A percentile compares a stretch with the other conserved stretches of the same genome.
These are phyloP conservation scores for Zaprionus tsacasi DNA, from an alignment of 1,140 invertebrate genomes.

Conservation along the genomic window DNA sequence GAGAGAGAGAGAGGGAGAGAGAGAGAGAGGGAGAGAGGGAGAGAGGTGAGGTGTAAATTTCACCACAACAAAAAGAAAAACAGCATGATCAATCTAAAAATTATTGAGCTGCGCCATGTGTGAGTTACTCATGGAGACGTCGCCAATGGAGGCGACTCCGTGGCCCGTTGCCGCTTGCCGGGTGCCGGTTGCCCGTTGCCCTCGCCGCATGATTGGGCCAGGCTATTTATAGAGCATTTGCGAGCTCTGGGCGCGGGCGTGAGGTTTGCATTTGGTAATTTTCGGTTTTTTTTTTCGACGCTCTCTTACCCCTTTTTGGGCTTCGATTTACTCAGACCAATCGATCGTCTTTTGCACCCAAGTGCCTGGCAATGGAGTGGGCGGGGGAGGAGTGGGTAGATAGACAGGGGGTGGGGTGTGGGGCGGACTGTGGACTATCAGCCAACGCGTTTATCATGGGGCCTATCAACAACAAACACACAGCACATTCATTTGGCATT, in stretches of 20 bases:
- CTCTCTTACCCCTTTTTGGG: conserved; percentile 3
- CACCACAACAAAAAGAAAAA: conserved; percentile 56
- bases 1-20: neutral
- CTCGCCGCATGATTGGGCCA: conserved; percentile 56
- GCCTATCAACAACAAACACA: neutral
- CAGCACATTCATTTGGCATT: conserved; percentile 11
- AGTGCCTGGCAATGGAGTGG: neutral
- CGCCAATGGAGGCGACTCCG: conserved; percentile 33
- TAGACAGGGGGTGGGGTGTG: neutral
- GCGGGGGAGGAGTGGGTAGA: no score
- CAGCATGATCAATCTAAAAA: conserved; percentile 60
- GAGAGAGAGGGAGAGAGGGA: neutral
- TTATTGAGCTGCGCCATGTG: conserved; percentile 49
- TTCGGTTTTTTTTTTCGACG: conserved; percentile 4
- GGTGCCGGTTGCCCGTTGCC: neutral
- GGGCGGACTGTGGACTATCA: neutral
- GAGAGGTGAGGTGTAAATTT: conserved; percentile 52
- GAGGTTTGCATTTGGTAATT: conserved; percentile 37
- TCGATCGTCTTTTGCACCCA: conserved; percentile 19
- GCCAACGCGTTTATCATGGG: neutral
- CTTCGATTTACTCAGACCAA: neutral
- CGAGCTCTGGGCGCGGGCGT: conserved; percentile 36
- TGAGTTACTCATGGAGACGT: conserved; percentile 68
- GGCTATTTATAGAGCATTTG: conserved; percentile 67
- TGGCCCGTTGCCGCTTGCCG: neutral